Base-by-base conservation (phyloP, 2,113 vertebrate genomes). In the Ctenomys sociabilis region DNA sequence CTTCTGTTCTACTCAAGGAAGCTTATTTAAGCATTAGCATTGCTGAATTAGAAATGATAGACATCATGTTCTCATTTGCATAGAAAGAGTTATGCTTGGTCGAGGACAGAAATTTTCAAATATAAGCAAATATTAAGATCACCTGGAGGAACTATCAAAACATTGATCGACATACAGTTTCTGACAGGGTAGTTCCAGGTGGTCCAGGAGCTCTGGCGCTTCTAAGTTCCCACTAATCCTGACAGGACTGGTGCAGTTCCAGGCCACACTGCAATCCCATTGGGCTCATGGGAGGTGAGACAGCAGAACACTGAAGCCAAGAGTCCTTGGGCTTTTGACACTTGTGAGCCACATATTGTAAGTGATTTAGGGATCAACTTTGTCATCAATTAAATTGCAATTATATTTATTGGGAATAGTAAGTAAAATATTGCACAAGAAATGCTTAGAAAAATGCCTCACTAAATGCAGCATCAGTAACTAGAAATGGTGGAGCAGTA, bases 1-100 rank as follows among this genome's bases (percentile, higher is more conserved):
- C 63, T 94, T 73, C 66, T 77, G 84, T 95, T 85, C 68, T 78
- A 66, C 81, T 85, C 91, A 94, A 26, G 66, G 94, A 80, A 68
- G 26, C 7, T 70, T 89, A 85, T 43, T 61, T 85, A 91, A 94
- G 35, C 32, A 64, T 16, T 68, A 4, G 75, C 61, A 37, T 45
- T 82, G 17, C 63, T 80, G 61, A 40, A 64, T 32, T 88, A 85
- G 77, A 88, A 93, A 78, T 85, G 28, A 86, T 93, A 77, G 83
- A 54, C 21, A 66, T 91, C 40, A 80, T 73, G 49, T 52, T 80
- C 59, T 91, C n/a, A 45, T 91, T 96, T 45, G 1, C 22, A 26
- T 66, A 32, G 61, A 66, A 83, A 90, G 89, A 40, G 85, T 87
- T 22, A 45, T 66, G n/a, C 85, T 26, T 88, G 21, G 22, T 73